These are phyloP conservation scores for Drosophila gunungcola DNA, from an alignment of 1,140 invertebrate genomes.

Conservation along the genomic window DNA sequence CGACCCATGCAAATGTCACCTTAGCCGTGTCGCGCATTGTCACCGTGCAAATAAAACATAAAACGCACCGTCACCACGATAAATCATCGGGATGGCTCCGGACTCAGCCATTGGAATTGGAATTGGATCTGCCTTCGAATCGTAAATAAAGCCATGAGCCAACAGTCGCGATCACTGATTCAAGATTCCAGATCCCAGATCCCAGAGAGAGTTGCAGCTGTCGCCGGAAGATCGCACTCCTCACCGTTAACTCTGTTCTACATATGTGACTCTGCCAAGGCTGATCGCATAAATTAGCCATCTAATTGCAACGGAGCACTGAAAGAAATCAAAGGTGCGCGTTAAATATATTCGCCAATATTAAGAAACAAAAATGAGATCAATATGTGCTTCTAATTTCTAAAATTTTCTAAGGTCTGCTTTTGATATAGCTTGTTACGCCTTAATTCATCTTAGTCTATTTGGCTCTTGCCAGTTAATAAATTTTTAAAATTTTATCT, in stretches of 20 bases:
- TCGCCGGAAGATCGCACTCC: slow-evolving; percentile 45
- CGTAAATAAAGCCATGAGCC: slow-evolving; percentile 13
- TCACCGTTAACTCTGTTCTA: slow-evolving; percentile 16
- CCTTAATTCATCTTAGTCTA: no score
- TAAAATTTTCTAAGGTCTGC: no score
- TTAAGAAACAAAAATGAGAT: not conserved
- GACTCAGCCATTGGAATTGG: slow-evolving; percentile 6
- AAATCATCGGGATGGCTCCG: slow-evolving; percentile 63
- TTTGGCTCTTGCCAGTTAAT: no score
- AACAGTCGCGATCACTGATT: not conserved
- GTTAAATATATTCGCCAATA: not conserved
- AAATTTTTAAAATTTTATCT: no score
- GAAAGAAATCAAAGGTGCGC: not conserved
- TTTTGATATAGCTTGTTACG: no score
- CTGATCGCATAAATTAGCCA: slow-evolving; percentile 77
- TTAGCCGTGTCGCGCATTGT: slow-evolving; percentile 61
- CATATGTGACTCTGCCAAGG: slow-evolving; percentile 17
- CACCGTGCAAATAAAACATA: slow-evolving; percentile 77
- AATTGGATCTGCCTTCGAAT: slow-evolving; percentile 15
- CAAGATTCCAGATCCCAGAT: slow-evolving; percentile 5
- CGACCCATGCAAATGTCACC: slow-evolving; percentile 77
- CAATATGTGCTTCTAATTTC: no score
- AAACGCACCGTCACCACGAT: slow-evolving; percentile 71
- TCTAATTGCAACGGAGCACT: slow-evolving; percentile 60
- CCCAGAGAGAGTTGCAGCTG: slow-evolving; percentile 31